Evolutionary conservation across 2,113 vertebrate species (phyloP), one percentile per base, ranked within the genome.

Genomic region (Micromys minutus): DNA sequence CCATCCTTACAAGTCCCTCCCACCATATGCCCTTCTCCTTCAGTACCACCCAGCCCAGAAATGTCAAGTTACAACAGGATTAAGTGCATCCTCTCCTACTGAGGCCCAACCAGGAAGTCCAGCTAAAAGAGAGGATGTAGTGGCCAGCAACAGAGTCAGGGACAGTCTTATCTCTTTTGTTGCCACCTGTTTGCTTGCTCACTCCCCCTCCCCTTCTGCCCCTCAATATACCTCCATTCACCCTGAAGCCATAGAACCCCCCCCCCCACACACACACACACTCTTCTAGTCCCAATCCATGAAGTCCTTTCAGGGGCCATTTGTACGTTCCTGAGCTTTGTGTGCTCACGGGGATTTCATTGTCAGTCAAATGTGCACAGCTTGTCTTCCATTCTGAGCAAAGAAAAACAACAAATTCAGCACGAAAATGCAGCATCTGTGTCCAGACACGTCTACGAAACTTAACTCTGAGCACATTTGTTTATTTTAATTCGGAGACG

Each of bases 391-490:
- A 98, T 94, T 93, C 96, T 91, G 97, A 97, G 97, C 96, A 97
- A 96, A 83, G 75, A 80, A 96, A 94, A 95, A 93, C 7, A 95
- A 93, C 96, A 97, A 95, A 97, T 92, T 97, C 96, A 98, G 97
- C 97, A 95, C 94, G 98, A 97, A 98, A 98, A 97, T 95, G 95
- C 97, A 93, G 97, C 98, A 98, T 98, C 98, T 98, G 98, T 97
- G 97, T 97, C 94, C 97, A 97, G 97, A 97, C 94, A 71, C 97
- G 97, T 97, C 92, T 97, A 95, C 80, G 90, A 91, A 96, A 97
- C 97, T 98, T 97, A 84, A 93, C 79, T 95, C 67, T 94, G 93
- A 97, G 80, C 79, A 90, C 97, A 97, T 97, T 97, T 98, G 95
- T 98, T 97, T 90, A 92, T 94, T 98, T 97, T 98, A 95, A 97